Evolutionary conservation across 2,888 invertebrate species (phyloP).

Genomic region (Sinhomidia bicolor): DNA sequence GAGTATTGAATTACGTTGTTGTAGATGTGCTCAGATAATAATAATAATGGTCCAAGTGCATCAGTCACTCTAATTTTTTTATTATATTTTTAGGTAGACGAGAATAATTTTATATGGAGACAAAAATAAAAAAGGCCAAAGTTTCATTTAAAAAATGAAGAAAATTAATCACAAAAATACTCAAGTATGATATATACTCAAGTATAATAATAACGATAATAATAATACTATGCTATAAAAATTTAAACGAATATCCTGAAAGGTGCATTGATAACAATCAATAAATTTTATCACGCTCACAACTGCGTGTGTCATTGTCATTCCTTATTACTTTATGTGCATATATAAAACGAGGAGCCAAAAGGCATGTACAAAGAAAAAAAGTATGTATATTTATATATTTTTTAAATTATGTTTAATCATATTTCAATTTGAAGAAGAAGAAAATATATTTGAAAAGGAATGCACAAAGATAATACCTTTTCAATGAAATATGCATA

Average conservation of each 20-base stretch:
- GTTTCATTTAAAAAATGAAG: background rate
- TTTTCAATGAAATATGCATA: background rate
- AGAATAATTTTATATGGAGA: no score
- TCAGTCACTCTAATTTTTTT: background rate
- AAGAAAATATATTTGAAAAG: background rate
- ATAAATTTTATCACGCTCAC: conserved; percentile 70
- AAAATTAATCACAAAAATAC: conserved; percentile 6
- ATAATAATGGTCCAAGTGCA: background rate
- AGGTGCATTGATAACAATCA: conserved; percentile 63
- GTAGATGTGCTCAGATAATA: background rate
- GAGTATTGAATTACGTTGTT: conserved; percentile 17
- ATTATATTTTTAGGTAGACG: no score
- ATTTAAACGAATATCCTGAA: background rate
- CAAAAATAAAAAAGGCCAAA: background rate
- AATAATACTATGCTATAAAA: background rate
- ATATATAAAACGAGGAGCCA: no score
- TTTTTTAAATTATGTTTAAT: background rate
- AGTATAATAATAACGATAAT: background rate
- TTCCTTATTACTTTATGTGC: background rate
- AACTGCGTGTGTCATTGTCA: conserved; percentile 55
- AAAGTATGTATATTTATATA: no score
- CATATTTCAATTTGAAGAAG: background rate
- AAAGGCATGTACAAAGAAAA: background rate
- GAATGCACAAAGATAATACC: background rate
- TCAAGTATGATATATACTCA: conserved; percentile 14